A percentile compares a stretch with the other conserved stretches of the same genome.
phyloP scores from a whole-genome alignment of 1,140 invertebrate genomes.

The Wasmannia auropunctata region DNA sequence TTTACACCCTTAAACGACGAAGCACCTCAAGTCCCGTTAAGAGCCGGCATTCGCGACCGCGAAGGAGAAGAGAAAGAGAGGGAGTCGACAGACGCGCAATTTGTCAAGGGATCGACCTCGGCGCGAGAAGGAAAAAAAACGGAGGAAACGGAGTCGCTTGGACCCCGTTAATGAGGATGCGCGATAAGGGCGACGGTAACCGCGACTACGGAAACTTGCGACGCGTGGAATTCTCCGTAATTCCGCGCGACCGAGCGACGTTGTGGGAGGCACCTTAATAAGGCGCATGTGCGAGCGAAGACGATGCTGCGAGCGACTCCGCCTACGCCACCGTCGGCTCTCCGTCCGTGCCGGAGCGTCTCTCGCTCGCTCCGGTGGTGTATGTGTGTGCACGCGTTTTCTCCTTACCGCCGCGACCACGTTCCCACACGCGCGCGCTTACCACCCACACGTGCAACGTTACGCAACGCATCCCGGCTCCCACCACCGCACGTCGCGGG shows the following conservation, averaged over 20 bases:
- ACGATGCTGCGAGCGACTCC: constrained; percentile 76
- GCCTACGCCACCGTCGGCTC: constrained; percentile 74
- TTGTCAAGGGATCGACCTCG: not conserved
- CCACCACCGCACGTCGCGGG: constrained; percentile 58
- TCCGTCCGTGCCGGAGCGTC: constrained; percentile 57
- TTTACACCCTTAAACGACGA: not conserved
- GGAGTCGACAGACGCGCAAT: not conserved
- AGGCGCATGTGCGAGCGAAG: constrained; percentile 75
- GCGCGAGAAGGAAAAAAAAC: not conserved
- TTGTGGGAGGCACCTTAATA: constrained; percentile 77
- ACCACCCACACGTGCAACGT: constrained; percentile 56
- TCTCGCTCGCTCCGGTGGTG: constrained; percentile 44
- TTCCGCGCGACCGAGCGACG: not conserved
- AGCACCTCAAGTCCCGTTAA: not conserved
- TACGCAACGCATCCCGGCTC: constrained; percentile 21
- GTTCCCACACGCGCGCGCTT: constrained; percentile 41
- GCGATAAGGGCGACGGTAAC: not conserved
- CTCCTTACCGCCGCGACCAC: constrained; percentile 32
- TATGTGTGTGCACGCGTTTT: constrained; percentile 48
- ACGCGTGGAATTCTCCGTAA: not conserved
- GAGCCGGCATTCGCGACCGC: not conserved
- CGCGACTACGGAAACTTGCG: too few relatives aligned
- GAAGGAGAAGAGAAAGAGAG: not conserved
- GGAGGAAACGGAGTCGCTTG: not conserved
- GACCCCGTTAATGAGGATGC: not conserved